Base-by-base conservation (phyloP, 2,113 vertebrate species). In the Larimichthys crocea region DNA sequence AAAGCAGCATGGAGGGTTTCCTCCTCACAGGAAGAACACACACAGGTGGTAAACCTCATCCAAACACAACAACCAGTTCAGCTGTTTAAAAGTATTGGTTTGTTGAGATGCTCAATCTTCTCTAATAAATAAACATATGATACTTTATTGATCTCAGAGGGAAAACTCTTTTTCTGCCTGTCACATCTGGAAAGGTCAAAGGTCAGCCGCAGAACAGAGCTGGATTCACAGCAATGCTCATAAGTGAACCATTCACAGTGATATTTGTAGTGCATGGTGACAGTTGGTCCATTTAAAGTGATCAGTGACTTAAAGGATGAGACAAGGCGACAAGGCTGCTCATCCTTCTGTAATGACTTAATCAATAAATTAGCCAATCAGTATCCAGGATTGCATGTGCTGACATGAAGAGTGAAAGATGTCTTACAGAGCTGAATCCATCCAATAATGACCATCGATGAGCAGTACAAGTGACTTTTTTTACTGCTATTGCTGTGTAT, bases 331-430 rank as follows among this genome's bases (percentile, higher is more conserved):
- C n/a, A 56, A 5, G 66, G 50, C 50, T 46, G 31, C 20, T 67
- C 63, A 69, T 63, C 49, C 55, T 5, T 46, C 59, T 64, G 9
- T 70, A 71, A 56, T 65, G 48, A 62, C 62, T 67, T 26, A 65
- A 91, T 89, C 64, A 86, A 85, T 88, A 71, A 72, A 80, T 64
- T 14, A 65, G 48, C 12, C 64, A 81, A 70, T 87, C 62, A 66
- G 42, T 66, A 8, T n/a, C 63, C 16, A 24, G 48, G 29, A 67
- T 12, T 49, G 24, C 49, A 65, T 67, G 29, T 53, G 48, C 20
- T 59, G 35, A 26, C 22, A 61, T 68, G 53, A 26, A 69, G 22
- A 64, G 20, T 64, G 11, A 42, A 73, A 2, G 60, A 53, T 44
- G 19, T 49, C 44, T 46, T 8, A 35, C 26, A 53, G 44, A 65